These are phyloP conservation scores for Phorcus lineatus DNA, from an alignment of 2,888 invertebrate genomes.

Conservation along the genomic window DNA sequence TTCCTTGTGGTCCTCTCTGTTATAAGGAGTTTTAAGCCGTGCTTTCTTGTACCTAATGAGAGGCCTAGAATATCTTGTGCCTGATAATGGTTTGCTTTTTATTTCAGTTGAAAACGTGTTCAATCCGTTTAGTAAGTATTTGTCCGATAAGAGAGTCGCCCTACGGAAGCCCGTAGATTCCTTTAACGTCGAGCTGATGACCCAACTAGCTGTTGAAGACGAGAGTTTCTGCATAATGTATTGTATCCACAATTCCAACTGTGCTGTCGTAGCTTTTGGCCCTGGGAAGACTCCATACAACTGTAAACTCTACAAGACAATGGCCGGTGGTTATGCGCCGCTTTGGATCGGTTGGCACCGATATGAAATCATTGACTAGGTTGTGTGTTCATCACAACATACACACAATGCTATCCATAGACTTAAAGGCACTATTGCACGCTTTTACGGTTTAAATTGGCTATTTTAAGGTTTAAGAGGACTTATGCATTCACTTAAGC, in stretches of 20 bases:
- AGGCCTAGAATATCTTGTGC: too few relatives aligned
- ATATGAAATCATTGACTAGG: neutral
- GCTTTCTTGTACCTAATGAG: too few relatives aligned
- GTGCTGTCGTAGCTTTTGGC: neutral
- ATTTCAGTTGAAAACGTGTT: neutral
- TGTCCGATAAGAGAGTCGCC: neutral
- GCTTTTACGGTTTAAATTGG: too few relatives aligned
- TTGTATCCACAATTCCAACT: neutral
- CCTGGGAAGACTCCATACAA: neutral
- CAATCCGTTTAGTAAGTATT: neutral
- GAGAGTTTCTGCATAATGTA: neutral
- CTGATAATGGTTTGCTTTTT: neutral
- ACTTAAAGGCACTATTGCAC: too few relatives aligned
- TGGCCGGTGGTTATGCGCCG: neutral
- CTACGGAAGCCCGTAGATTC: neutral
- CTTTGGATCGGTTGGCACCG: neutral
- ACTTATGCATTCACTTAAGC: too few relatives aligned
- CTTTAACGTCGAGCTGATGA: neutral
- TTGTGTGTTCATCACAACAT: too few relatives aligned
- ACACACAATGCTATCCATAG: too few relatives aligned
- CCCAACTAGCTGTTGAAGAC: neutral
- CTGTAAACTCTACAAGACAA: neutral
- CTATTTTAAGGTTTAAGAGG: too few relatives aligned
- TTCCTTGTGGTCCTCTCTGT: too few relatives aligned
- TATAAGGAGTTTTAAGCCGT: too few relatives aligned